Conservation (phyloP, 2,113 vertebrate genomes). For the Calyptomena viridis region DNA sequence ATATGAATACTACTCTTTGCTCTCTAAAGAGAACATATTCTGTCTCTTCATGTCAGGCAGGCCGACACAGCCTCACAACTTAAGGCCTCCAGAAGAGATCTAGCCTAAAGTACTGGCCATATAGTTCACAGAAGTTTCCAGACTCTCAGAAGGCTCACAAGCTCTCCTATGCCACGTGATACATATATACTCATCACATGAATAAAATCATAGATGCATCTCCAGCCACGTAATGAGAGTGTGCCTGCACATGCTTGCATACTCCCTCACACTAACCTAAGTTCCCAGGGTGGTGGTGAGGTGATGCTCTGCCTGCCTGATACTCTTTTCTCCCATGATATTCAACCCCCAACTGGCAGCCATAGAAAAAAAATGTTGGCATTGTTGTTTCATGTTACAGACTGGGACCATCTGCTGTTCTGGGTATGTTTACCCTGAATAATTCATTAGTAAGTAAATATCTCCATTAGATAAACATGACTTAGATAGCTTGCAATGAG, state of each 20-base stretch:
- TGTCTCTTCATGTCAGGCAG: not conserved
- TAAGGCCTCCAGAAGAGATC: not conserved
- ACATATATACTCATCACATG: not conserved
- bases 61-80: not conserved
- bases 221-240: not conserved
- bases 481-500: not conserved
- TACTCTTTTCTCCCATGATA: not conserved
- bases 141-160: not conserved
- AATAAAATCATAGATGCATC: not conserved
- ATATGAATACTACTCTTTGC: not conserved
- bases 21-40: too few relatives aligned
- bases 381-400: not conserved
- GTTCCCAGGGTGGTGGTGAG: not conserved
- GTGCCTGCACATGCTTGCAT: not conserved
- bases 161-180: not conserved
- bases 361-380: not conserved
- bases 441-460: constrained; percentile 32
- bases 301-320: not conserved
- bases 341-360: not conserved
- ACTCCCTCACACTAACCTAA: not conserved
- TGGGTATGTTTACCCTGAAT: not conserved
- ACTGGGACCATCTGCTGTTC: not conserved
- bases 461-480: not conserved
- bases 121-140: not conserved
- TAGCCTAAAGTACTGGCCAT: not conserved